Base-by-base conservation (phyloP, 2,113 vertebrate species). In the Leptobrachium ailaonicum region DNA sequence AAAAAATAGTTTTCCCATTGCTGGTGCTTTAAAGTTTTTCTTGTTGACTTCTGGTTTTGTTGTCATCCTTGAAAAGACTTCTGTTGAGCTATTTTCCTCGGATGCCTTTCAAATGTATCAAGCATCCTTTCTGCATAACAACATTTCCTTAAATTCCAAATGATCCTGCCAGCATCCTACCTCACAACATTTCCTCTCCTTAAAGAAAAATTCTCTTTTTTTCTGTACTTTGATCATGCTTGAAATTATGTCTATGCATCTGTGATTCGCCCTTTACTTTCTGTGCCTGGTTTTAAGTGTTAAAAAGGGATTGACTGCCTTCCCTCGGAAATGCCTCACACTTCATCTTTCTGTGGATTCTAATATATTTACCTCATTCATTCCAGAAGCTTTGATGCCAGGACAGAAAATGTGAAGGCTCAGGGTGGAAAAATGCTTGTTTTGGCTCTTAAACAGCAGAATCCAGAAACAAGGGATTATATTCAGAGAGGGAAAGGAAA, bases 371-470 rank as follows among this genome's bases (percentile, higher is more conserved):
- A 78, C 54, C 53, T 71, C 54, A 62, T n/a, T 62, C 42, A 4
- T 50, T 43, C 42, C 74, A 76, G 47, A 68, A 43, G 64, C 41
- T 69, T 69, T 77, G 41, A 69, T 45, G 53, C 41, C n/a, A 47
- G 67, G 47, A 54, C 50, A 68, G 44, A 77, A 70, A 44, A 69
- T 69, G n/a, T 54, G 13, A 70, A 77, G 8, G 43, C 40, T 70
- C 66, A 69, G 50, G 9, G 66, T 13, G 53, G 53, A 77, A 77
- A 67, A 77, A 77, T 69, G 66, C 66, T 77, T 77, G 44, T 69
- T 69, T 69, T 69, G 75, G 66, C 75, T 11, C 4, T 9, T 42
- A 44, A 77, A 67, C n/a, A 32, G 4, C 6, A 41, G 60, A 69
- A 60, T 44, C 41, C 58, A 77, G 44, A 60, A 54, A 40, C 69